Conservation (phyloP, 2,888 invertebrate species). For the Acrobasis suavella region DNA sequence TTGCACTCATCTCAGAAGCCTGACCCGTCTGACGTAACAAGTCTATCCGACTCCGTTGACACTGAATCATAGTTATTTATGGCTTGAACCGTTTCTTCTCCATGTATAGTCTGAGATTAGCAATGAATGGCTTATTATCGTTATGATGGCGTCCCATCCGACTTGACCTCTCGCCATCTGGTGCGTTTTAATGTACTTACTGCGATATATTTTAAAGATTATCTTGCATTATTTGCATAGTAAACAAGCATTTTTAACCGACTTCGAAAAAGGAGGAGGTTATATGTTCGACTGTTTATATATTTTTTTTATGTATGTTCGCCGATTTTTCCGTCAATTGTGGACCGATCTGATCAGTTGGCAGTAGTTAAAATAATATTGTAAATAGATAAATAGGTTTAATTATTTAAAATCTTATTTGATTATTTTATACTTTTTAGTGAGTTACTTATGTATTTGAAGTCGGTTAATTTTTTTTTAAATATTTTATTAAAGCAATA, state of each 20-base stretch:
- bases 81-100: conserved; percentile 59
- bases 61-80: conserved; percentile 77
- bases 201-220: neutral
- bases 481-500: neutral
- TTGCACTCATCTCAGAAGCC: neutral
- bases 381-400: too few species aligned
- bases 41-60: conserved; percentile 55
- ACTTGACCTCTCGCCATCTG: conserved; percentile 47
- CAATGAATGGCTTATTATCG: conserved; percentile 61
- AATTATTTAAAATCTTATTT: too few species aligned
- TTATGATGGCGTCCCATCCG: conserved; percentile 42
- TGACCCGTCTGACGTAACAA: conserved; percentile 47
- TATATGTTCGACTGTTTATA: too few species aligned
- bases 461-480: too few species aligned
- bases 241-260: neutral
- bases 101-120: conserved; percentile 59
- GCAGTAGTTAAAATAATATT: too few species aligned
- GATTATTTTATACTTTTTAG: too few species aligned
- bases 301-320: too few species aligned
- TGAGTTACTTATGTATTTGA: too few species aligned
- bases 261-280: too few species aligned
- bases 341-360: too few species aligned
- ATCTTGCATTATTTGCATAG: neutral
- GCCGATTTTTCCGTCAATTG: too few species aligned
- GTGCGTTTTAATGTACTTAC: conserved; percentile 18